phyloP scores from a whole-genome alignment of 1,140 invertebrate genomes.

The Holotrichia oblita region DNA sequence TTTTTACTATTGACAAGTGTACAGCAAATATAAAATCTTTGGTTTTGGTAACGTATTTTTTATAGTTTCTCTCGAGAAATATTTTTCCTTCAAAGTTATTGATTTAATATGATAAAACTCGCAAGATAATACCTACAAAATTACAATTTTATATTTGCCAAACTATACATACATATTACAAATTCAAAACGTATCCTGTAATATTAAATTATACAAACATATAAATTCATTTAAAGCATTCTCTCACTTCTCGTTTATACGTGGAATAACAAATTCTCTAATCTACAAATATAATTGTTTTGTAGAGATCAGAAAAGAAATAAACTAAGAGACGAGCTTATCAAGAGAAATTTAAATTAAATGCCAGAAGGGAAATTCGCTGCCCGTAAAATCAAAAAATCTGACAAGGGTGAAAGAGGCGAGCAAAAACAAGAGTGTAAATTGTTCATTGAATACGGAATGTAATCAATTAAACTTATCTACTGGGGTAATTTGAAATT shows the following conservation, averaged over 20 bases:
- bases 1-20: too few relatives aligned
- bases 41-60: too few relatives aligned
- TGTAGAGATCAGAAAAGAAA: constrained; percentile 9
- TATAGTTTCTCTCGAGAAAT: too few relatives aligned
- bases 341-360: constrained; percentile 32
- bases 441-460: constrained; percentile 35
- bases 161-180: too few relatives aligned
- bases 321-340: constrained; percentile 31
- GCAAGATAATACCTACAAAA: too few relatives aligned
- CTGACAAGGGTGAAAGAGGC: not conserved
- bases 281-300: constrained; percentile 36
- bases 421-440: constrained; percentile 30
- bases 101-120: too few relatives aligned
- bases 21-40: too few relatives aligned
- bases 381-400: constrained; percentile 24
- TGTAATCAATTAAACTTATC: constrained; percentile 35
- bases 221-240: not conserved
- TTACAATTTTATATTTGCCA: too few relatives aligned
- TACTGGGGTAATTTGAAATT: constrained; percentile 28
- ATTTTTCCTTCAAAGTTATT: too few relatives aligned
- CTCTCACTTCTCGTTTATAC: not conserved
- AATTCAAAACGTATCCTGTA: too few relatives aligned
- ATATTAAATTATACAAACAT: too few relatives aligned
- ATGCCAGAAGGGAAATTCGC: constrained; percentile 19
- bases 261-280: not conserved